These are phyloP conservation scores for Clivina fossor DNA, from an alignment of 2,888 invertebrate genomes.

Conservation along the genomic window DNA sequence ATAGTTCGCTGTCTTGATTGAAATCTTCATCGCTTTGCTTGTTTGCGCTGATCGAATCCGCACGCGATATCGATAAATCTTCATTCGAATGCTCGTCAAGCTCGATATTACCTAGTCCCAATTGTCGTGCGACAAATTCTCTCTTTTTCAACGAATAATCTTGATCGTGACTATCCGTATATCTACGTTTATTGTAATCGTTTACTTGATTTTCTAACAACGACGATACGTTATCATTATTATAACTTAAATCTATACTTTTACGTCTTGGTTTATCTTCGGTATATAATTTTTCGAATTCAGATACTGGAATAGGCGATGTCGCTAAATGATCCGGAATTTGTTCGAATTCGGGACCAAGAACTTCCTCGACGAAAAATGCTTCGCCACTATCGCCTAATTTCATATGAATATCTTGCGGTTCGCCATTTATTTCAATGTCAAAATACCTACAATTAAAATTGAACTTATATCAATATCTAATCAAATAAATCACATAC, in stretches of 20 bases:
- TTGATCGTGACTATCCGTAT: slow-evolving; percentile 51
- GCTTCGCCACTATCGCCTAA: slow-evolving; percentile 98
- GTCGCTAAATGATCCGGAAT: slow-evolving; percentile 92
- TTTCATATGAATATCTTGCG: slow-evolving; percentile 96
- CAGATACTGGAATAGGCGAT: slow-evolving; percentile 85
- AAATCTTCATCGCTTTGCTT: slow-evolving; percentile 49
- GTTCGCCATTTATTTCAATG: slow-evolving; percentile 94
- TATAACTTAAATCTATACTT: slow-evolving; percentile 48
- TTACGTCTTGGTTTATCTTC: slow-evolving; percentile 47
- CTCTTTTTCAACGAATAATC: slow-evolving; percentile 44
- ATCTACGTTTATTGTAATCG: slow-evolving; percentile 65
- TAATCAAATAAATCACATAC: too few species aligned
- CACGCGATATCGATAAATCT: slow-evolving; percentile 49
- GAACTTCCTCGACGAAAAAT: slow-evolving; percentile 94
- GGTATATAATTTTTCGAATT: slow-evolving; percentile 55
- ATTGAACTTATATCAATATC: too few species aligned
- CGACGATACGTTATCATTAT: slow-evolving; percentile 42
- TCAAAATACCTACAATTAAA: too few species aligned
- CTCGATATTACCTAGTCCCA: slow-evolving; percentile 52
- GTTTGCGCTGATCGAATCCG: slow-evolving; percentile 33
- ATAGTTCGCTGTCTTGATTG: slow-evolving; percentile 50
- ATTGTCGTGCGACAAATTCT: slow-evolving; percentile 52
- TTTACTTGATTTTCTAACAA: slow-evolving; percentile 66
- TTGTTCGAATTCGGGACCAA: slow-evolving; percentile 71
- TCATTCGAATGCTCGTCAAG: slow-evolving; percentile 49